A percentile compares a stretch with the other conserved stretches of the same genome.
These are phyloP conservation scores for Heterotis niloticus DNA, from an alignment of 2,113 vertebrate genomes.

Conservation along the genomic window DNA sequence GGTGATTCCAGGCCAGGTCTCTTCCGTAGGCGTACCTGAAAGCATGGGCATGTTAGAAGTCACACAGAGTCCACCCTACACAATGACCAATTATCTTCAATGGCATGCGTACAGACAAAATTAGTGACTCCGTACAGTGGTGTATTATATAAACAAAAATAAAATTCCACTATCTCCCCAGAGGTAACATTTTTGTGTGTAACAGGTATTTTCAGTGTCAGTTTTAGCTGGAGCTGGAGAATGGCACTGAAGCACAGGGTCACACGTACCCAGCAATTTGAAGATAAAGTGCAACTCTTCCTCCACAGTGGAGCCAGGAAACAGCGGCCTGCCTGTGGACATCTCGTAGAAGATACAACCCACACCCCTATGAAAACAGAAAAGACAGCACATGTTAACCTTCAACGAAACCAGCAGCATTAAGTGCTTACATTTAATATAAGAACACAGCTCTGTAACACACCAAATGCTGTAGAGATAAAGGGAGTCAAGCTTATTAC, in stretches of 20 bases:
- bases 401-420: neutral
- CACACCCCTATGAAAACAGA: conserved; percentile 67
- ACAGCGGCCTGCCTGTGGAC: conserved; percentile 82
- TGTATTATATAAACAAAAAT: too few species aligned
- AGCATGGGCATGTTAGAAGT: neutral
- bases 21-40: conserved; percentile 67
- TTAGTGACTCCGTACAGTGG: too few species aligned
- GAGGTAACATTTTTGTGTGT: too few species aligned
- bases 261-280: conserved; percentile 73
- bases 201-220: too few species aligned
- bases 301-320: conserved; percentile 85
- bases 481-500: neutral
- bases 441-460: neutral
- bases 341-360: conserved; percentile 91
- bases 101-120: too few species aligned
- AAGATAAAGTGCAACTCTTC: conserved; percentile 91
- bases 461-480: neutral
- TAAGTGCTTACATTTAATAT: neutral
- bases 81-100: too few species aligned
- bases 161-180: too few species aligned
- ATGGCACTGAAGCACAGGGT: too few species aligned
- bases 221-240: too few species aligned
- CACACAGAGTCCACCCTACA: too few species aligned
- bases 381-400: neutral
- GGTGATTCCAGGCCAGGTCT: conserved; percentile 67